A percentile compares a stretch with the other conserved stretches of the same genome.
phyloP scores from a whole-genome alignment of 2,113 vertebrate species.

The Eidolon helvum region DNA sequence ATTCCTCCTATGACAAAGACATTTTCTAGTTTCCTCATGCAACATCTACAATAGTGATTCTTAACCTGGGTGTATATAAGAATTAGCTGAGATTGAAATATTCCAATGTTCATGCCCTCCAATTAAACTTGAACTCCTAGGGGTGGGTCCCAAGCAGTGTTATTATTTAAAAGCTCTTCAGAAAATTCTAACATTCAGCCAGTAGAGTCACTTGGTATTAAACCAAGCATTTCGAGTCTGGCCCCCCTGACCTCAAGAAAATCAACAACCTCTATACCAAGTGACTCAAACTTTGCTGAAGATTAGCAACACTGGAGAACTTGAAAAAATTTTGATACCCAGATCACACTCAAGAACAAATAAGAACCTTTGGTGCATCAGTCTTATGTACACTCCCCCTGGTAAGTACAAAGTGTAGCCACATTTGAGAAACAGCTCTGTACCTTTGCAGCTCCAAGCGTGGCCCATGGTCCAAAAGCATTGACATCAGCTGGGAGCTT shows the following conservation, averaged over 20 bases:
- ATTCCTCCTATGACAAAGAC: not conserved
- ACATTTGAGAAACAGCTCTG: not conserved
- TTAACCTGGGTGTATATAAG: not conserved
- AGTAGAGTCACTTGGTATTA: not conserved
- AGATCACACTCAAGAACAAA: not conserved
- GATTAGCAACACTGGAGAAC: not conserved
- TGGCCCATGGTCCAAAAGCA: not conserved
- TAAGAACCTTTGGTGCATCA: not conserved
- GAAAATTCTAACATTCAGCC: not conserved
- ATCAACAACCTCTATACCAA: not conserved
- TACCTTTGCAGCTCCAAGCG: not conserved
- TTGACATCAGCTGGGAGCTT: not conserved
- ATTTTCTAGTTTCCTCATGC: not conserved
- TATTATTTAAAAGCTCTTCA: not conserved
- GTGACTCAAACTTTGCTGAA: not conserved
- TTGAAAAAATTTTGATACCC: not conserved
- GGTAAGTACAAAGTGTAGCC: not conserved
- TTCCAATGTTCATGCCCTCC: not conserved
- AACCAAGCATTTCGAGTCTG: not conserved
- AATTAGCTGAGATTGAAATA: constrained; percentile 24
- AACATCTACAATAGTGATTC: not conserved
- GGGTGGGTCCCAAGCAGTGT: not conserved
- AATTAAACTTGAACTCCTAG: not conserved
- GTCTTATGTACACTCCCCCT: not conserved
- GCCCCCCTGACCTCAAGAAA: not conserved